Evolutionary conservation across 1,140 invertebrate genomes (phyloP), one percentile per base, ranked within the genome.

Genomic region (Leptinotarsa texana): DNA sequence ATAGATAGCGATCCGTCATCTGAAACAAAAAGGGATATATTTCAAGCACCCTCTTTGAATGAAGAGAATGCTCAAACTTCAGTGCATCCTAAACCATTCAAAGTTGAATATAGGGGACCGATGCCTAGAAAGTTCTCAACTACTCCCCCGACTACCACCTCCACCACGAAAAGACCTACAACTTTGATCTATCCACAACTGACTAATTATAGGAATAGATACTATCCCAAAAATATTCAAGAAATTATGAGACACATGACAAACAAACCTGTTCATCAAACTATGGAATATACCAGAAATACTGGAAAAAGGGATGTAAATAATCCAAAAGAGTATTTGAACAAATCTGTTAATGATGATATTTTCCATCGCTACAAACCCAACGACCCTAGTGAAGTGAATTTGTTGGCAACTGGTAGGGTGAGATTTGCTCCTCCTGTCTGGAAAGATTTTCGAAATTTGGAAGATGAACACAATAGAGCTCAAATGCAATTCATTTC

Each of bases 331-430:
- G 33, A 42, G 6, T 3, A 42, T 42, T 42, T 42, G 33, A 42
- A 42, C 33, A 42, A 42, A 0, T 42, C 1, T 42, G 71, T 62
- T n/a, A 18, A 15, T 11, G 5, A 11, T 17, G 21, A 72, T 21
- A 42, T 18, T 13, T 33, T 65, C 13, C n/a, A 65, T 15, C 63
- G 63, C 17, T 65, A 65, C 75, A 89, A 88, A 77, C 88, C 88
- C 0, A 85, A 85, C 74, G 85, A 88, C 77, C 88, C 87, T 1
- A 80, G 87, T 8, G 88, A 89, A 51, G 86, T 89, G 0, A 89
- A 89, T 78, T 83, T 88, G 13, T 74, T 89, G 33, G 88, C 87
- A 2, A 80, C 84, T 3, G 83, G 84, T 0, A 87, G 85, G 73
- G 78, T 88, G 15, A 84, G 86, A 82, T 88, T 83, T 77, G 77